Conservation (phyloP, 2,113 vertebrate species). For the Rana temporaria region DNA sequence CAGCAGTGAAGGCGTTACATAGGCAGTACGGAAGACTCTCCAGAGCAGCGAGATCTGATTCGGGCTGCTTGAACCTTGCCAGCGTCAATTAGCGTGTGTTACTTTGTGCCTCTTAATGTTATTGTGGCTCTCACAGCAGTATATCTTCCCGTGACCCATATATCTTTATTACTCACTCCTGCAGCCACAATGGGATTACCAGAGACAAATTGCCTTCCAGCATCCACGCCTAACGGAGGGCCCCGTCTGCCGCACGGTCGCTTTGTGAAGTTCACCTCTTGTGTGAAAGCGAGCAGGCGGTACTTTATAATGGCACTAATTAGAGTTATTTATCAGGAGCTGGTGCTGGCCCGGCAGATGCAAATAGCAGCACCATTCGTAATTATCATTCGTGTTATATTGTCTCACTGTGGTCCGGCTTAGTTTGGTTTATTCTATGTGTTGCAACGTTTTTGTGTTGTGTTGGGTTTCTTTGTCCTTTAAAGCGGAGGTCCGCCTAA, state of each 20-base stretch:
- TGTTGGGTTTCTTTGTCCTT: too few relatives aligned
- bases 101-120: slow-evolving; percentile 54
- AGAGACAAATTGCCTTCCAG: slow-evolving; percentile 68
- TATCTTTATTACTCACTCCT: slow-evolving; percentile 66
- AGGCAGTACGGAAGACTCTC: neutral
- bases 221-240: slow-evolving; percentile 57
- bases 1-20: neutral
- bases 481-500: too few relatives aligned
- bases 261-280: slow-evolving; percentile 22
- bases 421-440: neutral
- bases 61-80: slow-evolving; percentile 31
- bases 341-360: neutral
- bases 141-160: slow-evolving; percentile 68
- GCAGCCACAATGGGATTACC: slow-evolving; percentile 66
- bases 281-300: neutral
- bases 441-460: too few relatives aligned
- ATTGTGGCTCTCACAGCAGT: slow-evolving; percentile 53
- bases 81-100: slow-evolving; percentile 47
- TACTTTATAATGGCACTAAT: slow-evolving; percentile 36
- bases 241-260: neutral
- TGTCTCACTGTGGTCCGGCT: neutral
- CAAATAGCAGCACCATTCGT: neutral
- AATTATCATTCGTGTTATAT: neutral
- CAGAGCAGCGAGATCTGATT: slow-evolving; percentile 36
- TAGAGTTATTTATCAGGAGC: slow-evolving; percentile 21